A percentile compares a stretch with the other conserved stretches of the same genome.
Evolutionary conservation across 2,113 vertebrate species (phyloP).

Genomic region (Pitta sordida): DNA sequence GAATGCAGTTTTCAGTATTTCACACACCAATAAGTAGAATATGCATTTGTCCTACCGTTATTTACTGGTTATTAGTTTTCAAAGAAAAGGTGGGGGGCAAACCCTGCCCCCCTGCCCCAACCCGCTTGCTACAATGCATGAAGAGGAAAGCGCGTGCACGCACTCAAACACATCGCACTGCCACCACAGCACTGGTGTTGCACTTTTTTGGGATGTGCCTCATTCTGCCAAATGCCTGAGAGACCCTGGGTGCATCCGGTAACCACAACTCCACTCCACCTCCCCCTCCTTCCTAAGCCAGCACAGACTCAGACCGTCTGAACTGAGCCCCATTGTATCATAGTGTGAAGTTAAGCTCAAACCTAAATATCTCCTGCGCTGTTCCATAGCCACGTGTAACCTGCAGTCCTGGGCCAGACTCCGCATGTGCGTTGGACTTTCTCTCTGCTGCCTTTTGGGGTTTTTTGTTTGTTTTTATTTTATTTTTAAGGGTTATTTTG

Average conservation of each 20-base stretch:
- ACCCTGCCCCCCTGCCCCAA: not conserved
- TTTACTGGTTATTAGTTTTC: conserved; percentile 36
- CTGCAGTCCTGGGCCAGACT: conserved; percentile 81
- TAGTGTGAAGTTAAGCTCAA: conserved; percentile 61
- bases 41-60: conserved; percentile 4
- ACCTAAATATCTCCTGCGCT: conserved; percentile 58
- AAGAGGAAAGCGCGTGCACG: conserved; percentile 65
- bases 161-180: conserved; percentile 49
- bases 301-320: conserved; percentile 74
- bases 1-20: conserved; percentile 65
- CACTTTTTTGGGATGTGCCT: conserved; percentile 67
- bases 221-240: conserved; percentile 63
- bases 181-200: conserved; percentile 62
- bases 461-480: conserved; percentile 48
- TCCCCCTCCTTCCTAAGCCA: conserved; percentile 76
- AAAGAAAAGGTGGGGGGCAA: conserved; percentile 15
- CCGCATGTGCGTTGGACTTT: conserved; percentile 81
- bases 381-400: conserved; percentile 65
- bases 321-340: conserved; percentile 66
- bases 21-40: conserved; percentile 48
- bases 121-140: conserved; percentile 68
- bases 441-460: conserved; percentile 76
- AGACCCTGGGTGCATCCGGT: conserved; percentile 61
- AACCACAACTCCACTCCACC: conserved; percentile 64
- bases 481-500: not conserved